These are phyloP conservation scores for Oncorhynchus tshawytscha DNA, from an alignment of 2,113 vertebrate species.

Conservation along the genomic window DNA sequence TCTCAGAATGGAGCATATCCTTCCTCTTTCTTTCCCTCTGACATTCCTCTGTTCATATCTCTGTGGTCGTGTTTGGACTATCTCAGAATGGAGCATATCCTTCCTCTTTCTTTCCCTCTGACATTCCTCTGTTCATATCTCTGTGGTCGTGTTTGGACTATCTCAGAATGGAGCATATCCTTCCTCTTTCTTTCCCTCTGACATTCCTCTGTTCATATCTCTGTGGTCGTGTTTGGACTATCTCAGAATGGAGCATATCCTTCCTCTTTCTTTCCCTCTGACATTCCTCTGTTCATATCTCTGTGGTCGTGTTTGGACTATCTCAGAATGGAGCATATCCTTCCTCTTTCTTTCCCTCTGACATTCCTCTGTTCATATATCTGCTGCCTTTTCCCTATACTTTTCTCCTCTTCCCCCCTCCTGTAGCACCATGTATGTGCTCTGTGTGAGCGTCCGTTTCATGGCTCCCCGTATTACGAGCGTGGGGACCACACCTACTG, in stretches of 20 bases:
- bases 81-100: neutral
- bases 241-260: neutral
- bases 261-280: neutral
- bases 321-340: neutral
- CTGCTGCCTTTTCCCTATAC: neutral
- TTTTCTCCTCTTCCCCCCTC: constrained; percentile 5
- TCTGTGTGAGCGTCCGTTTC: constrained; percentile 71
- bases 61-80: neutral
- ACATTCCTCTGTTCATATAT: neutral
- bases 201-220: neutral
- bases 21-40: neutral
- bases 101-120: neutral
- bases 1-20: neutral
- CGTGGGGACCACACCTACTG: constrained; percentile 69
- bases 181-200: neutral
- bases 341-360: neutral
- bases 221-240: neutral
- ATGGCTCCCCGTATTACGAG: constrained; percentile 71
- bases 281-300: neutral
- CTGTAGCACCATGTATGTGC: constrained; percentile 70
- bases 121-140: neutral
- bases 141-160: neutral
- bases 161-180: neutral
- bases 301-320: neutral
- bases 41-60: neutral